Evolutionary conservation across 2,113 vertebrate genomes (phyloP), one percentile per base, ranked within the genome.

Genomic region (Campylorhamphus procurvoides): DNA sequence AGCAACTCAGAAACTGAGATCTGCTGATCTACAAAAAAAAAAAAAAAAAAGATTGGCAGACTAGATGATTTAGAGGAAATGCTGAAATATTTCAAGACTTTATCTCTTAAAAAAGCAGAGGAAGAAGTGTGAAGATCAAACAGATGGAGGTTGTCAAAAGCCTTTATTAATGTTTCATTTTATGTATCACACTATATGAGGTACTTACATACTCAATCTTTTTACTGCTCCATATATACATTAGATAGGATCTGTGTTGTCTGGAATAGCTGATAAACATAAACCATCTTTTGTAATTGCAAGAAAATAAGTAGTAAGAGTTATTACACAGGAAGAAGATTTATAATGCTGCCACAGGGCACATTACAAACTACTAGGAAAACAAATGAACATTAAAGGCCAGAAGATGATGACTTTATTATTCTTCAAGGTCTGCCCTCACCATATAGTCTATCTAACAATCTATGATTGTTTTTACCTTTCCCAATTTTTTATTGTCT

Each of bases 101-200:
- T 89, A 39, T 91, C 63, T 93, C 71, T 68, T 92, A 84, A 94
- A 89, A 96, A 90, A 84, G 24, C 72, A 89, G 82, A 91, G 39
- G 42, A 44, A 77, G 86, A 93, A 84, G 85, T 89, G 88, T 96
- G 94, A 93, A 96, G 90, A 97, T 93, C 74, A 93, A 96, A 76
- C 93, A 95, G 94, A 96, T 96, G 92, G 91, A 94, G 90, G 47
- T 89, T 97, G 88, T 95, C 96, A 96, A 96, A 96, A 94, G 52
- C 28, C 73, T 96, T 94, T 97, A 96, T 95, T 95, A 96, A 95
- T 83, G 64, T 91, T 94, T 94, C 75, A 96, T 96, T 96, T 93
- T 95, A 77, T 95, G 75, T 88, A 87, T 68, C 86, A 85, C 92
- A 72, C 67, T 95, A 77, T 84, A 89, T 56, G 74, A 85, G 58